Conservation (phyloP, 2,797 vertebrate genomes). For the Sternotherus odoratus region DNA sequence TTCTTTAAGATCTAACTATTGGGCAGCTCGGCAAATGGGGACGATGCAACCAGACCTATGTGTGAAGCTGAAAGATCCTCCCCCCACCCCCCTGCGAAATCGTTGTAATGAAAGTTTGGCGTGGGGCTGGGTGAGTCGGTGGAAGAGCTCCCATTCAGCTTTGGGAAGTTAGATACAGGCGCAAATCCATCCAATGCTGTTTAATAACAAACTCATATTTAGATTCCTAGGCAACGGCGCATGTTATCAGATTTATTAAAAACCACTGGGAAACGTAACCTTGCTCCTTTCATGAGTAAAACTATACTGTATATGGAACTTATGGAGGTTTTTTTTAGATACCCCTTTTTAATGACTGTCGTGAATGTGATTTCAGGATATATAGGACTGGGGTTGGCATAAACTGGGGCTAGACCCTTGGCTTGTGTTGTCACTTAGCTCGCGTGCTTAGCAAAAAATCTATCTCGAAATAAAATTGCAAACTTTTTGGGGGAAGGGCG, state of each 20-base stretch:
- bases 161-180: not conserved
- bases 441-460: constrained; percentile 19
- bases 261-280: constrained; percentile 24
- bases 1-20: accelerated
- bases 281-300: constrained; percentile 41
- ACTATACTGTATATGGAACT: not conserved
- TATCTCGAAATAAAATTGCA: not conserved
- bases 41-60: accelerated
- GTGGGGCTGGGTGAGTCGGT: accelerated
- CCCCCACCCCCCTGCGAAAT: accelerated
- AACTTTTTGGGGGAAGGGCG: constrained; percentile 20
- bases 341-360: not conserved
- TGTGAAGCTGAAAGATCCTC: accelerated
- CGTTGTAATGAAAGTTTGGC: not conserved
- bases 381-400: not conserved
- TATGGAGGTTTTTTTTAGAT: not conserved
- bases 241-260: constrained; percentile 20
- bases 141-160: not conserved
- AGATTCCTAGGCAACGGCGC: constrained; percentile 56
- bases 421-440: constrained; percentile 7
- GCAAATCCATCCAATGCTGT: not conserved
- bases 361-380: not conserved
- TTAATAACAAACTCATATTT: not conserved
- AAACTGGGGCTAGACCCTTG: not conserved
- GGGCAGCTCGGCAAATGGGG: accelerated